Base-by-base conservation (phyloP, 2,888 invertebrate genomes). In the Atethmia centrago region DNA sequence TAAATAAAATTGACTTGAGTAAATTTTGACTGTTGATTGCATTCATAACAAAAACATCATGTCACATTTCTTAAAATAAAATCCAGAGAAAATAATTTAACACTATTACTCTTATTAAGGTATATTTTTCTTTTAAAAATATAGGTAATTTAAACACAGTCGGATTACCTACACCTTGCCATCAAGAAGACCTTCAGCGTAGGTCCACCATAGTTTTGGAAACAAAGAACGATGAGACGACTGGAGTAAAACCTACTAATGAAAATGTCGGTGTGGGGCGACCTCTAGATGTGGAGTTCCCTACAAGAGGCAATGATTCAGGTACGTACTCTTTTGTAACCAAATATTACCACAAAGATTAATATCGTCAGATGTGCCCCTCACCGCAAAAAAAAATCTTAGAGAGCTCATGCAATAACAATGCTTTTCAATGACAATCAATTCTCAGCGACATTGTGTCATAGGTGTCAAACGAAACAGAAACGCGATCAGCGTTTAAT, bases 291-390 rank as follows among this genome's bases (percentile, higher is more conserved):
- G 40, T 86, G 9, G 90, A 92, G 58, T 82, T 84, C 40, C 86
- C 89, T 9, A 90, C 87, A 12, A 87, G 76, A 69, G 91, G 93
- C 25, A 88, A 87, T 72, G 90, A 90, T 82, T 89, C 89, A 68
- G 93, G 93, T 93, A 40, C 9, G 25, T 45, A 9, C 45, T 21
- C 19, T 3, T 53, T 28, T 31, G 2, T n/a, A 31, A 42, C 28
- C 10, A 40, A n/a, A 19, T 9, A 36, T 63, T 21, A 63, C 8
- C 16, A 28, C 3, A 16, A 28, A 55, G 7, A 55, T 55, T 28
- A 28, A 28, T 28, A 28, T 53, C 14, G 14, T 53, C 25, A 25
- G 14, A 53, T 8, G 25, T 12, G 31, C 28, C 31, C 31, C 31
- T 19, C 56, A 28, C 56, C 31, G 7, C 21, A 7, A 58, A 58